Evolutionary conservation across 2,888 invertebrate genomes (phyloP), one percentile per base, ranked within the genome.

Genomic region (Eupithecia abbreviata): DNA sequence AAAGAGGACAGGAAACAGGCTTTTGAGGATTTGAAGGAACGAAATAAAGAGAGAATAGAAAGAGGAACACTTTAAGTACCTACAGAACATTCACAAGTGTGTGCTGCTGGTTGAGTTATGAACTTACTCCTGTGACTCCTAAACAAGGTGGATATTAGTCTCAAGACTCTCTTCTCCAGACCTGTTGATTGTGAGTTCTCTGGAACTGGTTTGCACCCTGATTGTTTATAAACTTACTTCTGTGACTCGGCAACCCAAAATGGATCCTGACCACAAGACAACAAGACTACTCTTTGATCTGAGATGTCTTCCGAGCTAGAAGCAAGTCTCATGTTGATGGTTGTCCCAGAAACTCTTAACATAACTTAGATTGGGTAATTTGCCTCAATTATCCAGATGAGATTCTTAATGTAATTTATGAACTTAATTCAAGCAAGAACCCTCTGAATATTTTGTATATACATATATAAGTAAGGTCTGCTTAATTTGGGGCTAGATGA

Each of bases 1-100:
- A 68, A 43, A 43, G 18, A 45, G 45, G 18, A 68, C 13, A 74
- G 70, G 15, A 76, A 68, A 69, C 47, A 74, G 42, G 74, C 74
- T 5, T 76, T 74, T 45, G 71, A 65, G 1, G 73, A 47, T 4
- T 13, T 69, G 47, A 30, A 69, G 13, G 47, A 49, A 30, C 49
- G 69, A 12, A 69, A 69, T 47, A 49, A 69, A 47, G 69, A 69
- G 10, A 69, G 69, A 69, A n/a, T 12, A 30, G 47, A 18, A 12
- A 69, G 30, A 47, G 69, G 47, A 18, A 69, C 67, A 68, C 67
- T 68, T n/a, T 68, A n/a, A 68, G 10, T 58, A 58, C 6, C 55
- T 58, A 9, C 18, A 10, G 18, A 18, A 58, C 55, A 18, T 55
- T 18, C 9, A 51, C 15, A 18, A 58, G 18, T 58, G 9, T 58